Conservation (phyloP, 2,113 vertebrate genomes). For the Rafetus swinhoei region DNA sequence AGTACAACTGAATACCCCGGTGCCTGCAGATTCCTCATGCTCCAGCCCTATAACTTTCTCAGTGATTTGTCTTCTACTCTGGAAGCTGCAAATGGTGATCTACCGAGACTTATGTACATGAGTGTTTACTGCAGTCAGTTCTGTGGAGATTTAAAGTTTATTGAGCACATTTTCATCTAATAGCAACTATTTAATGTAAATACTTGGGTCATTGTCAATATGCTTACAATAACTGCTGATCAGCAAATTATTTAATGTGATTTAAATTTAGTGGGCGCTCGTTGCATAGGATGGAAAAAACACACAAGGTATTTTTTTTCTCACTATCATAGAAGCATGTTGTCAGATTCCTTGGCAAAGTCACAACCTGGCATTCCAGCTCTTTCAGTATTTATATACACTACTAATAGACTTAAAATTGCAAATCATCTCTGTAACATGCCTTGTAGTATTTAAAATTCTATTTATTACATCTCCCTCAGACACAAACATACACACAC, state of each 20-base stretch:
- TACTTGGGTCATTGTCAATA: background rate
- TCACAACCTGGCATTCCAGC: conserved; percentile 1
- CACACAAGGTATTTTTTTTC: background rate
- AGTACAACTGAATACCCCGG: conserved; percentile 49
- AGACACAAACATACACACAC: background rate
- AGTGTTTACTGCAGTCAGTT: background rate
- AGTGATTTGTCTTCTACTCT: background rate
- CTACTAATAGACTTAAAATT: conserved; percentile 28
- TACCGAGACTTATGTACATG: background rate
- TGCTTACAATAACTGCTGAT: conserved; percentile 62
- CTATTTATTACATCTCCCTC: conserved; percentile 22
- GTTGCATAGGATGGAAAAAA: conserved; percentile 49
- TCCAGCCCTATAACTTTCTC: conserved; percentile 25
- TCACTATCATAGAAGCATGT: background rate
- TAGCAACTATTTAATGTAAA: conserved; percentile 21
- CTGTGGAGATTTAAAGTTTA: background rate
- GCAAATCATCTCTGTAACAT: background rate
- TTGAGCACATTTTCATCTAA: background rate
- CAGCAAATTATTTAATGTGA: conserved; percentile 48
- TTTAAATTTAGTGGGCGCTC: conserved; percentile 51
- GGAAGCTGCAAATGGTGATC: background rate
- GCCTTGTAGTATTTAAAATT: background rate
- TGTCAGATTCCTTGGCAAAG: conserved; percentile 22
- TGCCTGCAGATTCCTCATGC: conserved; percentile 34
- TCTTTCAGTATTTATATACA: background rate